These are phyloP conservation scores for Colaptes auratus DNA, from an alignment of 2,113 vertebrate species.

Conservation along the genomic window DNA sequence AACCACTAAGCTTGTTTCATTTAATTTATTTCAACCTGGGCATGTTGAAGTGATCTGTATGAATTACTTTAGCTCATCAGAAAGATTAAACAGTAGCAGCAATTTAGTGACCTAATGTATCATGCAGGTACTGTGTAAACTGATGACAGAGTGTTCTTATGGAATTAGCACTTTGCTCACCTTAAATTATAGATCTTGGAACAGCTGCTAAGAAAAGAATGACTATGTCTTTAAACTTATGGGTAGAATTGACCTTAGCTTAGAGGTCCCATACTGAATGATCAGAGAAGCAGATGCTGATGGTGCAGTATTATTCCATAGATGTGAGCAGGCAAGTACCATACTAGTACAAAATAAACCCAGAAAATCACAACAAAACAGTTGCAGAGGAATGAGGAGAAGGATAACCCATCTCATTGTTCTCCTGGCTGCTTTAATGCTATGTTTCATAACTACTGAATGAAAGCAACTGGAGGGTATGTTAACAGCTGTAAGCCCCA, in stretches of 20 bases:
- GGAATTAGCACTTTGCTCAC: neutral
- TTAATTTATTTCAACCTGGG: neutral
- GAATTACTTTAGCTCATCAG: neutral
- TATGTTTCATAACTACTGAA: neutral
- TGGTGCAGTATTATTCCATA: accelerated
- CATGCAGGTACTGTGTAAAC: neutral
- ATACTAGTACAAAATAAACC: neutral
- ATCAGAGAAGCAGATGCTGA: neutral
- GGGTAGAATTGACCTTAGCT: neutral
- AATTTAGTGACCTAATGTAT: neutral
- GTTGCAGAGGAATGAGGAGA: neutral
- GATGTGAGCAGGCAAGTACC: neutral
- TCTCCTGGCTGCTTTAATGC: neutral
- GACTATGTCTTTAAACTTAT: neutral
- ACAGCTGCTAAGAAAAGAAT: neutral
- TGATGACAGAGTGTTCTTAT: neutral
- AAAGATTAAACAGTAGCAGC: neutral
- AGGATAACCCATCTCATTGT: neutral
- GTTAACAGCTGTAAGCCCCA: slow-evolving; percentile 29
- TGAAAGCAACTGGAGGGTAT: neutral
- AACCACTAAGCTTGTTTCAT: neutral
- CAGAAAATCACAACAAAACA: neutral
- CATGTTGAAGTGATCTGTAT: neutral
- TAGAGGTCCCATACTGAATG: neutral
- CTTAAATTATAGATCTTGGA: neutral